Evolutionary conservation across 2,113 vertebrate species (phyloP).

Genomic region (Malurus alboscapulatus): DNA sequence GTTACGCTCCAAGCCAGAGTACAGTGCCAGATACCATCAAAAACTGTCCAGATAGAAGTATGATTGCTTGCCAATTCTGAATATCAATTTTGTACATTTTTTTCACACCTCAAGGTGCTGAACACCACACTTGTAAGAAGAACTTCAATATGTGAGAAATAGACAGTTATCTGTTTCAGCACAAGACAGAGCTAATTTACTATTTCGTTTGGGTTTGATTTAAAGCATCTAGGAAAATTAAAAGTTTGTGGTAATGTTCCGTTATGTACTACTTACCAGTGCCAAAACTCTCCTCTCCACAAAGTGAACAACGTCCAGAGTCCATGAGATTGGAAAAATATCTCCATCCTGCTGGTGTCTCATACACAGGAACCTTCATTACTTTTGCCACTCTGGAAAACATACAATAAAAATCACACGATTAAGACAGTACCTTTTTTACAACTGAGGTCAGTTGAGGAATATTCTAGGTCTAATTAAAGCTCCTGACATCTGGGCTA

Average conservation of each 20-base stretch:
- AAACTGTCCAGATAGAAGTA: neutral
- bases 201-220: neutral
- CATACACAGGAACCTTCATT: conserved; percentile 95
- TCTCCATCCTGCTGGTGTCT: conserved; percentile 95
- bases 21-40: neutral
- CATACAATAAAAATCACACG: neutral
- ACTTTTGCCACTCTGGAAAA: conserved; percentile 90
- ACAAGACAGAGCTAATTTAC: neutral
- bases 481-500: neutral
- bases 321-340: conserved; percentile 98
- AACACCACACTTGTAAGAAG: neutral
- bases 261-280: conserved; percentile 78
- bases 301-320: conserved; percentile 93
- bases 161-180: neutral
- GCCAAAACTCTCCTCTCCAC: conserved; percentile 98
- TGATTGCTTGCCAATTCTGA: neutral
- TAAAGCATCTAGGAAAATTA: neutral
- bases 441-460: neutral
- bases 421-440: neutral
- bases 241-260: neutral
- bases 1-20: neutral
- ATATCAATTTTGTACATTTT: neutral
- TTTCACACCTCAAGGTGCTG: neutral
- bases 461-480: neutral
- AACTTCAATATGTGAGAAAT: neutral